phyloP scores from a whole-genome alignment of 37 sponge, comb jelly and placozoan genomes.

The Beroe ovata region DNA sequence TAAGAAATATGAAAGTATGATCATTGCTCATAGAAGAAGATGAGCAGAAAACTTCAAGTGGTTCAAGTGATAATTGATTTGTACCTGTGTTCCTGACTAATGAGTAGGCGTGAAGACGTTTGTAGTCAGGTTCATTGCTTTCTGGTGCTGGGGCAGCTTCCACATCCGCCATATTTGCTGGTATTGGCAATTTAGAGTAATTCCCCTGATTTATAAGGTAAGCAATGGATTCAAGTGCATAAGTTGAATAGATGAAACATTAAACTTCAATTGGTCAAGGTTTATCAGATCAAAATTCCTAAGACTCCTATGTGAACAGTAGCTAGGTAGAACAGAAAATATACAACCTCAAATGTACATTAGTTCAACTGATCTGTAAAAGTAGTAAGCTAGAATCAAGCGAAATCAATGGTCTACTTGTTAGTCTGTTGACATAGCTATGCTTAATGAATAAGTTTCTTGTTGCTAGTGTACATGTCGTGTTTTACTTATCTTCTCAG shows the following conservation, averaged over 20 bases:
- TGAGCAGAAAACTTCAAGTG: no score
- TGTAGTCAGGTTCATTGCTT: slow-evolving; percentile 63
- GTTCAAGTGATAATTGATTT: no score
- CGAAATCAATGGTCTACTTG: background rate
- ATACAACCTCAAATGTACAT: no score
- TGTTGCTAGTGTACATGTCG: background rate
- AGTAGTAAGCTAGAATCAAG: background rate
- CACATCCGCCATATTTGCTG: slow-evolving; percentile 1
- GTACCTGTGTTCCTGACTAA: slow-evolving; percentile 62
- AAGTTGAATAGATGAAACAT: background rate
- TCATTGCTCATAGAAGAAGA: no score
- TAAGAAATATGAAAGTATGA: no score
- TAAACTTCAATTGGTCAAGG: background rate
- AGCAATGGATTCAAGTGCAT: no score
- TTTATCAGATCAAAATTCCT: background rate
- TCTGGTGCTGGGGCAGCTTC: background rate
- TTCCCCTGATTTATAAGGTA: no score
- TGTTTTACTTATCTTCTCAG: background rate
- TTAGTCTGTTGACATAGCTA: background rate
- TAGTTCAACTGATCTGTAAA: no score
- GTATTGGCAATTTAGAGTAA: no score
- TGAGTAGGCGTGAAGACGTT: slow-evolving; percentile 56
- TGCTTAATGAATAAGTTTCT: background rate
- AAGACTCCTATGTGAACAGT: background rate
- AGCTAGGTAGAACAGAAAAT: no score